Percentiles rank a stretch among this genome's conserved stretches.
Evolutionary conservation across 1,140 invertebrate genomes (phyloP).

Genomic region (Periplaneta americana): DNA sequence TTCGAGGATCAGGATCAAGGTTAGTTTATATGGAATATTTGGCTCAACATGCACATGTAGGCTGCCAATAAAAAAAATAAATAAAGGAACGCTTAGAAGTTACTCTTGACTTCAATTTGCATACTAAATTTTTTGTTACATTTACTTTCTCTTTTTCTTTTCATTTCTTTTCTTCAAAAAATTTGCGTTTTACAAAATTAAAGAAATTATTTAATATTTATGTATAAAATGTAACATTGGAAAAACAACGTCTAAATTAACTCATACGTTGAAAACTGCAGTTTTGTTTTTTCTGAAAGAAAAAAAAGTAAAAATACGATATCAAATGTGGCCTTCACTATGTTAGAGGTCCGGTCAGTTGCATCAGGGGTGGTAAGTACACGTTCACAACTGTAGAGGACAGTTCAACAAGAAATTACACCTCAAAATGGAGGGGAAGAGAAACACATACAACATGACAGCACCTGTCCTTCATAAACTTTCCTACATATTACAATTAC

Average conservation of each 20-base stretch:
- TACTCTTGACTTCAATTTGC: background rate
- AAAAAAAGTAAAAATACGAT: background rate
- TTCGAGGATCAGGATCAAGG: background rate
- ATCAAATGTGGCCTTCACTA: background rate
- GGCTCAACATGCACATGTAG: background rate
- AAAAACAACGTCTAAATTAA: background rate
- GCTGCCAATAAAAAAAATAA: background rate
- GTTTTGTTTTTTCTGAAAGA: background rate
- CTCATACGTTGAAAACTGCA: background rate
- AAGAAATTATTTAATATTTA: background rate
- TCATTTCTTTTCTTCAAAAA: too few species aligned
- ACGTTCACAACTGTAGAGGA: background rate
- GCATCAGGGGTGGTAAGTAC: background rate
- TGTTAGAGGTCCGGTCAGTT: background rate
- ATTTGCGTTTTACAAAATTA: background rate
- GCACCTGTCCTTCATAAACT: background rate
- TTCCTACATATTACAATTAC: background rate
- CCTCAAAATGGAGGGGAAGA: background rate
- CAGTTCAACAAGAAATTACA: background rate
- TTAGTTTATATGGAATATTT: background rate
- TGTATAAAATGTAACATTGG: background rate
- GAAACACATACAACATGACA: background rate
- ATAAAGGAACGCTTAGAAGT: too few species aligned
- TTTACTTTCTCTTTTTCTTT: background rate
- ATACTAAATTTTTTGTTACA: background rate